Conservation (phyloP, 2,113 vertebrate genomes). For the Neolamprologus hecqui region DNA sequence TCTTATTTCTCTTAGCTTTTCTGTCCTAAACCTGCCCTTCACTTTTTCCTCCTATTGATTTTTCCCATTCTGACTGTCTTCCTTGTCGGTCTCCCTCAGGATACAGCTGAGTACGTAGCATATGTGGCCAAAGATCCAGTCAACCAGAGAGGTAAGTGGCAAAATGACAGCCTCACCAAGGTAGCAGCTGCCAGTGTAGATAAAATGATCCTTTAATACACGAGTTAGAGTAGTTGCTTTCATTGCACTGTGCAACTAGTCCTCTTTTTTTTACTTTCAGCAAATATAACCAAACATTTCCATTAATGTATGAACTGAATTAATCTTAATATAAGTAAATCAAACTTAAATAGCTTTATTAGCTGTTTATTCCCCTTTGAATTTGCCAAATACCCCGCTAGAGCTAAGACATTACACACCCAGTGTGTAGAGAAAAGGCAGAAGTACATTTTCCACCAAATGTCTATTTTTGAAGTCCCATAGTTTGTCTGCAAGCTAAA, state of each 20-base stretch:
- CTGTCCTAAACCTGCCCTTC: conserved; percentile 13
- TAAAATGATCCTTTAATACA: background rate
- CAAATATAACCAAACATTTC: background rate
- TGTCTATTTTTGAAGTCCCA: background rate
- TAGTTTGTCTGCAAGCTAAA: background rate
- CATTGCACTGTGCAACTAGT: background rate
- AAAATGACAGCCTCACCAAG: background rate
- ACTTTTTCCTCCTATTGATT: background rate
- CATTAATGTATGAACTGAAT: background rate
- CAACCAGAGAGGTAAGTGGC: conserved; percentile 90
- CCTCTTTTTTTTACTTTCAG: background rate
- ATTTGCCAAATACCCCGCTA: background rate
- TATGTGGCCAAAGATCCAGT: conserved; percentile 98
- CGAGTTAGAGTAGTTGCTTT: background rate
- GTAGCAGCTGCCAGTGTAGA: background rate
- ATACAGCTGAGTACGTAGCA: conserved; percentile 77
- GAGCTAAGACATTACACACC: background rate
- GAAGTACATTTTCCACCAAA: background rate
- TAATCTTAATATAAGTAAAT: background rate
- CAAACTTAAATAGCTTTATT: background rate
- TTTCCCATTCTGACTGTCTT: conserved; percentile 1
- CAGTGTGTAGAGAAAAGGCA: background rate
- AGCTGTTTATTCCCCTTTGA: background rate
- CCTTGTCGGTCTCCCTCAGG: conserved; percentile 40
- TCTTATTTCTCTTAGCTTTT: background rate